Percentiles rank a stretch among this genome's conserved stretches.
phyloP scores from a whole-genome alignment of 2,113 vertebrate genomes.

The Poecile atricapillus region DNA sequence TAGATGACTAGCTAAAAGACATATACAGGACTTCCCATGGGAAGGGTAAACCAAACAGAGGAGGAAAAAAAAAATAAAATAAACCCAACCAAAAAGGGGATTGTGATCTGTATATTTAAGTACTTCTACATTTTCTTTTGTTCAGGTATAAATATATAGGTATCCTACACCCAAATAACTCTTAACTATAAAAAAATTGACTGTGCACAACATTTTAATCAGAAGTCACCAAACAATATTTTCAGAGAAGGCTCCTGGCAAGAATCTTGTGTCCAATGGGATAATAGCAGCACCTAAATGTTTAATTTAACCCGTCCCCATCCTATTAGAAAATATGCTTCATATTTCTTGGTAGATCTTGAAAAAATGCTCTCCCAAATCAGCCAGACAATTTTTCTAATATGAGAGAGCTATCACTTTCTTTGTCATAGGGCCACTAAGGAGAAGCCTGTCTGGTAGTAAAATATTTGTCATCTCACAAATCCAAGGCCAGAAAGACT shows the following conservation, averaged over 20 bases:
- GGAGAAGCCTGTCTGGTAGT: neutral
- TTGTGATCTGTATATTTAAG: neutral
- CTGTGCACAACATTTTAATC: neutral
- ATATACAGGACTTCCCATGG: neutral
- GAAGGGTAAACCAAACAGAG: neutral
- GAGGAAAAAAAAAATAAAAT: accelerated
- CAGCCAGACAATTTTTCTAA: neutral
- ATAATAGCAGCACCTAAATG: neutral
- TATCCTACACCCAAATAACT: neutral
- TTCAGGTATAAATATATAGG: neutral
- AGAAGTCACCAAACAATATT: neutral
- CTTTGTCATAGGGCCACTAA: neutral
- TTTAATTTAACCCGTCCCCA: neutral
- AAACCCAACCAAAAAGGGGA: neutral
- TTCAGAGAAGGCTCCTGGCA: neutral
- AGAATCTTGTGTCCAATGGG: neutral
- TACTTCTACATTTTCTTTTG: neutral
- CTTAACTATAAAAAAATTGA: neutral
- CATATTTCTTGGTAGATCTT: neutral
- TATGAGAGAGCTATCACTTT: neutral
- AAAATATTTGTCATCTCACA: neutral
- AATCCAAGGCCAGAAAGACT: neutral
- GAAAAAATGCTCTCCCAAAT: neutral
- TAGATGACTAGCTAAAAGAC: neutral
- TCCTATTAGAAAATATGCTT: accelerated